Percentiles rank a stretch among this genome's conserved stretches.
These are phyloP conservation scores for Pagetopsis macropterus DNA, from an alignment of 2,797 vertebrate genomes.

Conservation along the genomic window DNA sequence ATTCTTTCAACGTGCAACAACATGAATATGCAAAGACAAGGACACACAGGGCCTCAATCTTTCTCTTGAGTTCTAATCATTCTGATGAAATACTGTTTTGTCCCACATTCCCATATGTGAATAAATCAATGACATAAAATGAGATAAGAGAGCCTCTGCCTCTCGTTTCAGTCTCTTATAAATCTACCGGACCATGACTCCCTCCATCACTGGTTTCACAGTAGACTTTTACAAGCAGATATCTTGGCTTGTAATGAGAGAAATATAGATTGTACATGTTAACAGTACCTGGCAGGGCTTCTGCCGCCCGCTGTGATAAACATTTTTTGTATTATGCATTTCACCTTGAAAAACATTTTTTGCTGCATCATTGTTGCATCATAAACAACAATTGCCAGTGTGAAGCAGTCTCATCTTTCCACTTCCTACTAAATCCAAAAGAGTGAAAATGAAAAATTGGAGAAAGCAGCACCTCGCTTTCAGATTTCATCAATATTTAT, in stretches of 20 bases:
- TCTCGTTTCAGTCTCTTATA: constrained; percentile 25
- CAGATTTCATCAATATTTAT: constrained; percentile 48
- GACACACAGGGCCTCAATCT: constrained; percentile 45
- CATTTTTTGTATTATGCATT: constrained; percentile 47
- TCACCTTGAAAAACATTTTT: constrained; percentile 60
- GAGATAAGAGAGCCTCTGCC: constrained; percentile 41
- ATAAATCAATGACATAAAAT: constrained; percentile 61
- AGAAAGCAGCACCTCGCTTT: constrained; percentile 23
- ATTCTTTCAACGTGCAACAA: constrained; percentile 59
- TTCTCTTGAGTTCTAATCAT: constrained; percentile 67
- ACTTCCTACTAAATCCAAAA: constrained; percentile 37
- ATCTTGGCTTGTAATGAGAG: constrained; percentile 45
- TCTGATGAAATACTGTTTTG: constrained; percentile 68
- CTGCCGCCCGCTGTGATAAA: constrained; percentile 32
- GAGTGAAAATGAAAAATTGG: constrained; percentile 13
- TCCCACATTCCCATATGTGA: constrained; percentile 53
- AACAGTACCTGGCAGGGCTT: constrained; percentile 15
- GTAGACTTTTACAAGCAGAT: constrained; percentile 51
- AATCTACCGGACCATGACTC: constrained; percentile 37
- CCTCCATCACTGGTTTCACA: constrained; percentile 48
- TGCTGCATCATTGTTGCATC: constrained; percentile 48
- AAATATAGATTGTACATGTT: constrained; percentile 55
- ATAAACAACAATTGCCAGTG: constrained; percentile 25
- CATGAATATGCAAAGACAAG: constrained; percentile 69
- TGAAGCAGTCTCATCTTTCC: constrained; percentile 35